Evolutionary conservation across 1,140 invertebrate species (phyloP).

Genomic region (Ladona fulva): DNA sequence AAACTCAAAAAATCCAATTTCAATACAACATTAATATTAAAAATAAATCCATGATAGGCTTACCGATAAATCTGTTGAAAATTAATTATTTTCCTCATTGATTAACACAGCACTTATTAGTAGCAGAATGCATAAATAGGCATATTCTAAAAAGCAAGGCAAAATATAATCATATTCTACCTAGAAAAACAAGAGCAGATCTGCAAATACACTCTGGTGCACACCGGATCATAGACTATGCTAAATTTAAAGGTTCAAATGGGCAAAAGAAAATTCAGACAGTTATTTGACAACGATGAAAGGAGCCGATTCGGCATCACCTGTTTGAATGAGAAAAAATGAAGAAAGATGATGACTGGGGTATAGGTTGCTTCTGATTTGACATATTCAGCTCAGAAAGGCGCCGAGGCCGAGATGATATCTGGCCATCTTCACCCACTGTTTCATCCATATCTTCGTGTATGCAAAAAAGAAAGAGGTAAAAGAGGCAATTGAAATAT

Average conservation of each 20-base stretch:
- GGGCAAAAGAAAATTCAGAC: slow-evolving; percentile 10
- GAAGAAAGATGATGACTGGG: slow-evolving; percentile 90
- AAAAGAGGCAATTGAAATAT: slow-evolving; percentile 14
- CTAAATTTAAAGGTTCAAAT: slow-evolving; percentile 3
- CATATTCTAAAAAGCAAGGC: slow-evolving; percentile 6
- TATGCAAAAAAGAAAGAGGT: slow-evolving; percentile 24
- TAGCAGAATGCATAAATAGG: not conserved
- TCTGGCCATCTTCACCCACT: slow-evolving; percentile 27
- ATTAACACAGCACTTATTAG: slow-evolving; percentile 2
- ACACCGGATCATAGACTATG: not conserved
- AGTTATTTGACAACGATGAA: slow-evolving; percentile 13
- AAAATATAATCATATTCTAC: slow-evolving; percentile 11
- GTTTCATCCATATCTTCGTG: slow-evolving; percentile 35
- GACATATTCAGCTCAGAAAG: slow-evolving; percentile 80
- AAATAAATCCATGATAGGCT: too few species aligned
- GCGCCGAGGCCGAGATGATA: slow-evolving; percentile 25
- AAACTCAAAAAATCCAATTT: too few species aligned
- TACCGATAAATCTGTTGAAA: too few species aligned
- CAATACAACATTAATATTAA: too few species aligned
- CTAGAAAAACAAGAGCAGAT: slow-evolving; percentile 1
- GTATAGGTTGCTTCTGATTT: slow-evolving; percentile 87
- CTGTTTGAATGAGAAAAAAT: slow-evolving; percentile 90
- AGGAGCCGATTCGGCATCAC: slow-evolving; percentile 41
- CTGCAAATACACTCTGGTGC: not conserved
- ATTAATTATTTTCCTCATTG: not conserved